Conservation (phyloP, 1,140 invertebrate genomes). For the Leptoteleia sp. region DNA sequence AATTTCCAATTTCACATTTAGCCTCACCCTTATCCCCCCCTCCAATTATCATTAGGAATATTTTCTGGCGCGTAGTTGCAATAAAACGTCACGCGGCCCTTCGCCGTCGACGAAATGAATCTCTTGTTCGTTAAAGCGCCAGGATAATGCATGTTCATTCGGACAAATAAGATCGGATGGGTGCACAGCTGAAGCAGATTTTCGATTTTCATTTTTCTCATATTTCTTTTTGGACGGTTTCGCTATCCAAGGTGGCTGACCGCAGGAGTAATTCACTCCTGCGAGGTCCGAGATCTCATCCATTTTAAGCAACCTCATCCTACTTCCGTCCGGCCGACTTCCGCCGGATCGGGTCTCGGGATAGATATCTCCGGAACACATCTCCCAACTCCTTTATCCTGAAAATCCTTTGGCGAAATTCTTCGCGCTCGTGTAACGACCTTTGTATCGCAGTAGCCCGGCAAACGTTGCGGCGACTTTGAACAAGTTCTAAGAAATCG, state of each 20-base stretch:
- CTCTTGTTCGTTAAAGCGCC: slow-evolving; percentile 24
- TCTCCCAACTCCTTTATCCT: slow-evolving; percentile 49
- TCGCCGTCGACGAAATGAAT: slow-evolving; percentile 12
- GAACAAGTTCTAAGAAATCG: slow-evolving; percentile 24
- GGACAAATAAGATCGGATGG: slow-evolving; percentile 45
- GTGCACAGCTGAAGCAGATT: slow-evolving; percentile 56
- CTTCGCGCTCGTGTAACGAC: slow-evolving; percentile 62
- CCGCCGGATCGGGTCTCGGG: slow-evolving; percentile 68
- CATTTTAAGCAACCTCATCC: slow-evolving; percentile 75
- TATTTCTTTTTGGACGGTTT: slow-evolving; percentile 51
- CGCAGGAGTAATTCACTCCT: slow-evolving; percentile 72
- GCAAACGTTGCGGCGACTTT: slow-evolving; percentile 39
- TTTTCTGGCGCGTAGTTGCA: background rate
- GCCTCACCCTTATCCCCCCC: no score
- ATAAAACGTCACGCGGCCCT: slow-evolving; percentile 19
- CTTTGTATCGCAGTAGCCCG: slow-evolving; percentile 67
- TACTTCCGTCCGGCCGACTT: slow-evolving; percentile 68
- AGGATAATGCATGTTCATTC: slow-evolving; percentile 50
- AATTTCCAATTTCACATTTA: no score
- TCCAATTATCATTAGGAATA: background rate
- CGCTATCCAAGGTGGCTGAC: slow-evolving; percentile 60
- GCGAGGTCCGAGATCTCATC: slow-evolving; percentile 74
- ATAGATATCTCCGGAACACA: slow-evolving; percentile 72
- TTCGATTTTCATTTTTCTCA: slow-evolving; percentile 64
- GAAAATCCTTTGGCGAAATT: slow-evolving; percentile 60